phyloP scores from a whole-genome alignment of 2,113 vertebrate species.

The Mus pahari region DNA sequence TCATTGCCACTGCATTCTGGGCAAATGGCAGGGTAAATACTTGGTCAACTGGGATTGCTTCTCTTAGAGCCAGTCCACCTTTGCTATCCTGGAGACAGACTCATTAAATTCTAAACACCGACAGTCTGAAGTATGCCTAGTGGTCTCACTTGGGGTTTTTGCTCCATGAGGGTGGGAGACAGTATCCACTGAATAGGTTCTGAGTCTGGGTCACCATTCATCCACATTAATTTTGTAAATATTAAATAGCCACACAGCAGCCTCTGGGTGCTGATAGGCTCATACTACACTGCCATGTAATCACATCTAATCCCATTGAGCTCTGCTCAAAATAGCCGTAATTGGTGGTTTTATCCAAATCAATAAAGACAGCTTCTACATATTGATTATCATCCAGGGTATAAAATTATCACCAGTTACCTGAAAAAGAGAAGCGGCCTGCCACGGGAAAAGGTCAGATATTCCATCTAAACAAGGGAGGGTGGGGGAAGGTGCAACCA shows the following conservation, averaged over 20 bases:
- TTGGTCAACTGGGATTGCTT: constrained; percentile 38
- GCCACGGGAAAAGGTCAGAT: constrained; percentile 79
- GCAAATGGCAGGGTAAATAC: constrained; percentile 52
- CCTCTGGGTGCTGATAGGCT: constrained; percentile 51
- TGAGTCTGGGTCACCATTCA: not conserved
- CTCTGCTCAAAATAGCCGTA: constrained; percentile 80
- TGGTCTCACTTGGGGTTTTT: constrained; percentile 41
- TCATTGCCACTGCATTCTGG: constrained; percentile 68
- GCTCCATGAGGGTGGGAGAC: constrained; percentile 17
- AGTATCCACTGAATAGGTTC: not conserved
- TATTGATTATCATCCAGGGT: constrained; percentile 77
- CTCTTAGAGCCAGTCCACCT: not conserved
- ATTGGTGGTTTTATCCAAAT: constrained; percentile 83
- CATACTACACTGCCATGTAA: constrained; percentile 75
- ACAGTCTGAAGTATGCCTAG: not conserved
- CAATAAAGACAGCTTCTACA: constrained; percentile 81
- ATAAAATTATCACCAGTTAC: constrained; percentile 75
- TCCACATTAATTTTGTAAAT: constrained; percentile 57
- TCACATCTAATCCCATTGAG: constrained; percentile 75
- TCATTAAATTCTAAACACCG: constrained; percentile 14
- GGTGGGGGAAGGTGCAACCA: constrained; percentile 23
- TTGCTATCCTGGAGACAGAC: constrained; percentile 53
- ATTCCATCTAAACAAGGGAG: constrained; percentile 69
- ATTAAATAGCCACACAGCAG: constrained; percentile 62
- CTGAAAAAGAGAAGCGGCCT: constrained; percentile 71